Base-by-base conservation (phyloP, 53 echinoderm and acorn worm genomes). In the Pentamera pediparva region DNA sequence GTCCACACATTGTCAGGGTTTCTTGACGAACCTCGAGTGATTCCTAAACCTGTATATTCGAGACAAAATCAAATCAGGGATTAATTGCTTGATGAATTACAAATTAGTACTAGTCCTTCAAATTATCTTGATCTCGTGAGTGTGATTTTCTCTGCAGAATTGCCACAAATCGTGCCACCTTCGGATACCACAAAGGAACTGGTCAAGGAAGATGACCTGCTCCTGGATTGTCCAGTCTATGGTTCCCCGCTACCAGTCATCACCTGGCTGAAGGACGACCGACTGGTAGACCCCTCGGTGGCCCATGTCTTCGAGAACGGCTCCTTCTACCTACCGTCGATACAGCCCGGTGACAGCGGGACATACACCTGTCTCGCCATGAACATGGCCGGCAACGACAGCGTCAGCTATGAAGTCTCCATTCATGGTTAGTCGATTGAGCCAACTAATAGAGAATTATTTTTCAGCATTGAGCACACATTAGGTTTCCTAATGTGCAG, bases 341-440 rank as follows among this genome's bases (percentile, higher is more conserved):
- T 79, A 0, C 37, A 62, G 28, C 78, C 62, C 1, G 62, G 65
- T 6, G 91, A 98, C 64, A 74, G 82, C 27, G 98, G 86, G 11
- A 35, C 55, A 24, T 98, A 91, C 76, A 83, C 69, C 4, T 98
- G 98, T 70, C 39, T 83, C 2, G 98, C 89, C 17, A 74, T 74
- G 38, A 96, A 91, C 47, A 83, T 79, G 56, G 96, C 79, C 9
- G 96, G 96, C 15, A 83, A 96, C 47, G 30, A 58, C 26, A 87
- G 85, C 33, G 76, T 85, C 19, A 75, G 72, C 54, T 56, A 70
- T 57, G 70, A 87, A 30, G 79, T 84, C 3, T 60, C 78, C 29
- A 52, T 78, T 4, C 29, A 61, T 36, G 84, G 84, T 84, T 27
- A 84, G 78, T 48, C 9, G n/a, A n/a, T n/a, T n/a, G n/a, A n/a